phyloP scores from a whole-genome alignment of 2,797 vertebrate genomes.

The Parotocinclus haroldoi region DNA sequence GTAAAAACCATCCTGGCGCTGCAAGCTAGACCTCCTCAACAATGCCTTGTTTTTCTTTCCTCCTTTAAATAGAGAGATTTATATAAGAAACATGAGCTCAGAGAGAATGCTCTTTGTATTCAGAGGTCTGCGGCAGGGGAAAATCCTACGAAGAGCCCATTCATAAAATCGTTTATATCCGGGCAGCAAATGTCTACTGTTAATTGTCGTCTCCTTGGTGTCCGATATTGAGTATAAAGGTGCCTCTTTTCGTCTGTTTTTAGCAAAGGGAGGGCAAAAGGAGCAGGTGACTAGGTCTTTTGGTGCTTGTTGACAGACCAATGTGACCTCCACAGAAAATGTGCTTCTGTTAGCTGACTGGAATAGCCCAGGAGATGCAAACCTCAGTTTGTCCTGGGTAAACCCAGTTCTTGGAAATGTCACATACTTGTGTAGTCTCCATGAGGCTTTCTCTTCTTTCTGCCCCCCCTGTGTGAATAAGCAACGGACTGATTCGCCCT shows the following conservation, averaged over 20 bases:
- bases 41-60: constrained; percentile 65
- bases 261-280: constrained; percentile 16
- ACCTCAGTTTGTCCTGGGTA: constrained; percentile 31
- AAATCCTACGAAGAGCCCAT: constrained; percentile 65
- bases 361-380: constrained; percentile 40
- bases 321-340: constrained; percentile 57
- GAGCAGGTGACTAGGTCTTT: constrained; percentile 59
- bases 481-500: constrained; percentile 11
- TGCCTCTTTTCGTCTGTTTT: neutral
- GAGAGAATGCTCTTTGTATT: constrained; percentile 69
- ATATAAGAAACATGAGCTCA: constrained; percentile 61
- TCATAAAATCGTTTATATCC: constrained; percentile 61
- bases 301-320: constrained; percentile 54
- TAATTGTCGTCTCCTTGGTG: constrained; percentile 1
- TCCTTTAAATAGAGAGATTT: constrained; percentile 74
- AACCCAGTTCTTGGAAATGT: constrained; percentile 64
- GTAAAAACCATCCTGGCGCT: constrained; percentile 64
- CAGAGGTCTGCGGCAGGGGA: constrained; percentile 52
- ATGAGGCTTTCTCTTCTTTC: constrained; percentile 12
- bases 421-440: constrained; percentile 51
- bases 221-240: neutral
- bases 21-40: constrained; percentile 66
- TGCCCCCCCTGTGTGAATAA: constrained; percentile 13
- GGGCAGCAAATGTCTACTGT: constrained; percentile 4
- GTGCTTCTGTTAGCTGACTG: constrained; percentile 54